Conservation (phyloP, 2,888 invertebrate species). For the Dascillus cervinus region DNA sequence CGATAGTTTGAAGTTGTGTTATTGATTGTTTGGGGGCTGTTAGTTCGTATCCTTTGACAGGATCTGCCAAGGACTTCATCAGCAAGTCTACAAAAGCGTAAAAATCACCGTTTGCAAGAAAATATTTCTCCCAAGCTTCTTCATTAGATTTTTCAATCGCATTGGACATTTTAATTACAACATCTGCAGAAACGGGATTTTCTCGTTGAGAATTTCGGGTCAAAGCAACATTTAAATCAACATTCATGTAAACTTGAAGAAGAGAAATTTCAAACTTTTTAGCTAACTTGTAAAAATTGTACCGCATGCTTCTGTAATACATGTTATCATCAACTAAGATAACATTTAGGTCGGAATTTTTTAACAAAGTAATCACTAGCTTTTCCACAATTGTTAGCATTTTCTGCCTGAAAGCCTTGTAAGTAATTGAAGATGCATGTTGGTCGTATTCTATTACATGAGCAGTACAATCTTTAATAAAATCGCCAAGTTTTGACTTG, state of each 20-base stretch:
- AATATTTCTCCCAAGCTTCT: slow-evolving; percentile 9
- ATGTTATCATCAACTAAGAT: slow-evolving; percentile 18
- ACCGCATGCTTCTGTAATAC: slow-evolving; percentile 20
- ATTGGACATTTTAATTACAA: slow-evolving; percentile 12
- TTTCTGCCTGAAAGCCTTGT: slow-evolving; percentile 9
- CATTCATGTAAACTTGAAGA: slow-evolving; percentile 15
- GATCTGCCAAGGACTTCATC: slow-evolving; percentile 7
- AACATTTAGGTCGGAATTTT: slow-evolving; percentile 4
- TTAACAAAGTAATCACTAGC: slow-evolving; percentile 4
- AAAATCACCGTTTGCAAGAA: slow-evolving; percentile 4
- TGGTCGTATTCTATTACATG: slow-evolving; percentile 12
- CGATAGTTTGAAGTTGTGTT: slow-evolving; percentile 13
- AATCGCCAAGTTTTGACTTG: slow-evolving; percentile 3
- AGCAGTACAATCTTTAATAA: slow-evolving; percentile 5
- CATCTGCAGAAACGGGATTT: slow-evolving; percentile 9
- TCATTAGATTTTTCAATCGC: slow-evolving; percentile 13
- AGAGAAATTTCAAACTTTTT: slow-evolving; percentile 13
- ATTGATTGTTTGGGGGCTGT: slow-evolving; percentile 3
- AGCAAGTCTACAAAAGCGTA: slow-evolving; percentile 8
- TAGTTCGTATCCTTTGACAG: slow-evolving; percentile 3
- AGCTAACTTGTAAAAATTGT: slow-evolving; percentile 14
- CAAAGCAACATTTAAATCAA: slow-evolving; percentile 13
- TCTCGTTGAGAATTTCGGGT: slow-evolving; percentile 10
- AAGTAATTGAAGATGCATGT: slow-evolving; percentile 6
- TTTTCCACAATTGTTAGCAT: slow-evolving; percentile 10